Percentiles rank a stretch among this genome's conserved stretches.
These are phyloP conservation scores for Prionace glauca DNA, from an alignment of 2,797 vertebrate species.

Conservation along the genomic window DNA sequence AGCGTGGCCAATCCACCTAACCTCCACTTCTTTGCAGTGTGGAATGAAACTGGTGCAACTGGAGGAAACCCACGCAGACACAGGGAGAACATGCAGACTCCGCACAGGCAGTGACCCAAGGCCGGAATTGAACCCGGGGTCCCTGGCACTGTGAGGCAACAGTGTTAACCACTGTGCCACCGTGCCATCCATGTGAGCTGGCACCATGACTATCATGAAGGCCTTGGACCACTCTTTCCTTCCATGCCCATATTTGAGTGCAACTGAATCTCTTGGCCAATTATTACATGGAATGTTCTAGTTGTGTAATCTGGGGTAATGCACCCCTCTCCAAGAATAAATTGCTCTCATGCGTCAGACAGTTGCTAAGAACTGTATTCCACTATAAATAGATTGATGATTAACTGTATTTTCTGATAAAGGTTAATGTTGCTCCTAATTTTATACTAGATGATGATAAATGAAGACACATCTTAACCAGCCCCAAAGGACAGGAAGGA, in stretches of 20 bases:
- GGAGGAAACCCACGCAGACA: too few species aligned
- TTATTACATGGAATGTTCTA: not conserved
- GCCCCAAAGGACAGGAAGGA: not conserved
- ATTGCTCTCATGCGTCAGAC: not conserved
- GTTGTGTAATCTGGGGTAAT: not conserved
- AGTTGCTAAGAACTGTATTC: not conserved
- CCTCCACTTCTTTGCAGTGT: too few species aligned
- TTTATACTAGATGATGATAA: not conserved
- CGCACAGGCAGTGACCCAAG: too few species aligned
- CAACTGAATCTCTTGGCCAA: not conserved
- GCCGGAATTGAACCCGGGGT: too few species aligned
- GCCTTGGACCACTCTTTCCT: not conserved
- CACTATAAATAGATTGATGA: not conserved
- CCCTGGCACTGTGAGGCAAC: too few species aligned
- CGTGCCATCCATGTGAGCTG: not conserved
- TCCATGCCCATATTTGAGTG: not conserved
- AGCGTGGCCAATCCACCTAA: too few species aligned
- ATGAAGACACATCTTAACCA: not conserved
- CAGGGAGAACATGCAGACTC: too few species aligned
- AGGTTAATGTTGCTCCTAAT: not conserved
- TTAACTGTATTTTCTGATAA: not conserved
- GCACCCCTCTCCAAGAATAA: not conserved
- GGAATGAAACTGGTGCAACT: too few species aligned
- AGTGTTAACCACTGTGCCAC: too few species aligned
- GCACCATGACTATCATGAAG: not conserved